Evolutionary conservation across 1,140 invertebrate genomes (phyloP), one percentile per base, ranked within the genome.

Genomic region (Pseudomyrmex cubaensis): DNA sequence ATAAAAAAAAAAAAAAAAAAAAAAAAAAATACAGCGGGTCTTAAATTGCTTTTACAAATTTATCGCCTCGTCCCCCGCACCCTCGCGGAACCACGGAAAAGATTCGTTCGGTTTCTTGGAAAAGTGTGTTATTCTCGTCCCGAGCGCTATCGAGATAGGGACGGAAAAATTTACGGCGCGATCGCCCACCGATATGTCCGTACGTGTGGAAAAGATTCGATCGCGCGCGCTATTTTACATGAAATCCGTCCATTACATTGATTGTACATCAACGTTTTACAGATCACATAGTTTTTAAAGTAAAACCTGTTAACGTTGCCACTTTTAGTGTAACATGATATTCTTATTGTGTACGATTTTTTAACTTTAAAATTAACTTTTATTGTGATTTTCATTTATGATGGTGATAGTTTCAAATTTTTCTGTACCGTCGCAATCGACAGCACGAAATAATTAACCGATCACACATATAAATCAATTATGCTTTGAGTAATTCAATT

Each of bases 41-140:
- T 88, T 84, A 89, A 90, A 90, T 90, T 90, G 89, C 63, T 90
- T 85, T 89, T 76, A 90, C 90, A 83, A 90, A 90, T 90, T 90
- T 90, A 90, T 90, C 84, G 78, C 74, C 54, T 52, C 52, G 50
- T 62, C 7, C 57, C 5, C 15, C 59, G 54, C 75, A 54, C 70
- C 35, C 70, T 73, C 70, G 70, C 70, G 78, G 72, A 82, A 62
- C 57, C 59, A 62, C 61, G 78, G 70, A 63, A 75, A 46, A 75
- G 78, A 48, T 82, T 72, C 48, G 66, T 20, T 54, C 48, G 70
- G 78, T 87, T 80, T 86, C 75, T 85, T 80, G 84, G 85, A 77
- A 80, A 80, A 84, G 57, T 52, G 56, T 75, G 56, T 80, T 52
- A 85, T 83, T 87, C 86, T 35, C 83, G 52, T 73, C 62, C 56